Evolutionary conservation across 2,113 vertebrate species (phyloP), one percentile per base, ranked within the genome.

Genomic region (Anguilla japonica): DNA sequence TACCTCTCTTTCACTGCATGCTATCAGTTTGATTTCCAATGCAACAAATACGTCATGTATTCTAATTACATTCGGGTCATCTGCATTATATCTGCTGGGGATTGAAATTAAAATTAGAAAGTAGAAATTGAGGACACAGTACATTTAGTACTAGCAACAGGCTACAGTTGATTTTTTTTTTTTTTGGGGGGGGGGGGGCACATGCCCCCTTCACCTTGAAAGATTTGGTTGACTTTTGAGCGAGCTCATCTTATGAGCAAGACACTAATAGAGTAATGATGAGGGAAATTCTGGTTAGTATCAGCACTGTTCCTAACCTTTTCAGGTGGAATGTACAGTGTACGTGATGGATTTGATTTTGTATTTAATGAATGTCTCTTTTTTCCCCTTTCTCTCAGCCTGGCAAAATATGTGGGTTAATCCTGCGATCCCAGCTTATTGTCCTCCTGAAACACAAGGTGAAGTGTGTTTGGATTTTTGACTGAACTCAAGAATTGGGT

Each of bases 361-460:
- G 71, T 13, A 75, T 34, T 13, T 29, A 71, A 71, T 71, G 16
- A 71, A 60, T 63, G 5, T 15, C 34, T 3, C 3, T 22, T 83
- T 0, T 41, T 85, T 50, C 84, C 60, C 71, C 83, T 81, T 41
- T 57, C 43, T n/a, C 60, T 2, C 93, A 99, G 98, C 94, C 95
- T 0, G 93, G 95, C 0, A 96, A 97, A 53, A 95, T 99, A 87
- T 97, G 98, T 29, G 98, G 98, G 16, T 92, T 99, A 91, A 97
- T 99, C 92, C 96, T 99, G 29, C 97, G 98, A 84, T 99, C 98
- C 2, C 98, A 99, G 94, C 96, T 99, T 91, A 99, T 99, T 0
- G 98, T 99, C 75, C 96, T 99, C 3, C 96, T 99, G 88, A 99
- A 99, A 89, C 98, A 99, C 94, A 99, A 99, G 97, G 98, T 99